A percentile compares a stretch with the other conserved stretches of the same genome.
Conservation (phyloP, 2,888 invertebrate species). For the Norana najaformis region DNA sequence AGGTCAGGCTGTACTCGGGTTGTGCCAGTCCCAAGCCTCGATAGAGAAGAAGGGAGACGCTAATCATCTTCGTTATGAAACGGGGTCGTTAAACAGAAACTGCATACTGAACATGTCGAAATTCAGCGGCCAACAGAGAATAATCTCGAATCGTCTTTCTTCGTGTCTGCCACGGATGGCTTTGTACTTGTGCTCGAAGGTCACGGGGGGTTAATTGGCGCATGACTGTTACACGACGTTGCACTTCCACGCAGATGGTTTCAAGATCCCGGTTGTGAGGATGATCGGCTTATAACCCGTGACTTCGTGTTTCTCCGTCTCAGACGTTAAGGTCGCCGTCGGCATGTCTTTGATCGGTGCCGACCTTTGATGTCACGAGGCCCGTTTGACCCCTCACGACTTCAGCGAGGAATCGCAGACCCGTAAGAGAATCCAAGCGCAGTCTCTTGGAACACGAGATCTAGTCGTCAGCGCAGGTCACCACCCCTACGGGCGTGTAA, state of each 20-base stretch:
- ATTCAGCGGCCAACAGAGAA: background rate
- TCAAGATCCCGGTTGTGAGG: background rate
- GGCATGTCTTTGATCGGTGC: background rate
- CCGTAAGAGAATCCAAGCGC: background rate
- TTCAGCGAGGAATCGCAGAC: constrained; percentile 1
- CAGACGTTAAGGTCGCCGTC: background rate
- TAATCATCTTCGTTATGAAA: no score
- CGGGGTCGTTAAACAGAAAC: no score
- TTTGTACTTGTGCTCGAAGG: background rate
- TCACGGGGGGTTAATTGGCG: background rate
- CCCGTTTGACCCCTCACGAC: background rate
- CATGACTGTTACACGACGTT: no score
- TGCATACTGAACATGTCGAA: no score
- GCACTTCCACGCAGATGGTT: background rate
- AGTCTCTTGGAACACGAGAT: background rate
- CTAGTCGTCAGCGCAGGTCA: background rate
- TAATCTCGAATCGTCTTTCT: background rate
- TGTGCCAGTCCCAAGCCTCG: no score
- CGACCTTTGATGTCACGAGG: background rate
- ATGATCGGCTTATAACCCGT: background rate
- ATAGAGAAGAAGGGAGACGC: no score
- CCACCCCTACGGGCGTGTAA: background rate
- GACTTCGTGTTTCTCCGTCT: background rate
- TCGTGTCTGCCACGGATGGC: background rate
- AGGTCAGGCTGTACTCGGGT: no score